Percentiles rank a stretch among this genome's conserved stretches.
phyloP scores from a whole-genome alignment of 2,888 invertebrate species.

The Noctua janthina region DNA sequence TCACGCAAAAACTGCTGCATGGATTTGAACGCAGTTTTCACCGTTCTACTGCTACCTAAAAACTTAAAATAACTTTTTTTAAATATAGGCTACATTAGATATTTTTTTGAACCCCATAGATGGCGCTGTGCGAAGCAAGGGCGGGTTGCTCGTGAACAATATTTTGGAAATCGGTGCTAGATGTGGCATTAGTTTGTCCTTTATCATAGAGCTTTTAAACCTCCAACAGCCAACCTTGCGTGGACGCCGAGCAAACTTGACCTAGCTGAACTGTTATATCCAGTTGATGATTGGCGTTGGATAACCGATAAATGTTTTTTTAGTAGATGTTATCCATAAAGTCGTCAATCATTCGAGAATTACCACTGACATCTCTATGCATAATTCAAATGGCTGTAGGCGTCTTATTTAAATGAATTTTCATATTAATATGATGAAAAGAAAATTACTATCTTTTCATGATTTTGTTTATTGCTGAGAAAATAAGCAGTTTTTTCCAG shows the following conservation, averaged over 20 bases:
- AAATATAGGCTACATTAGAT: too few species aligned
- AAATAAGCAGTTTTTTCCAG: constrained; percentile 7
- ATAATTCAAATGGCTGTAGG: constrained; percentile 29
- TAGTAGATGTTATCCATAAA: constrained; percentile 45
- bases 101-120: too few species aligned
- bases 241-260: constrained; percentile 73
- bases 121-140: too few species aligned
- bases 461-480: not conserved
- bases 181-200: constrained; percentile 17
- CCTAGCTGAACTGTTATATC: constrained; percentile 64
- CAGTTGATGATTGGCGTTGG: constrained; percentile 62
- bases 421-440: constrained; percentile 14
- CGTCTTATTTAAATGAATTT: constrained; percentile 28
- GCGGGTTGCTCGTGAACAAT: not conserved
- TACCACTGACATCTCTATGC: constrained; percentile 24
- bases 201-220: constrained; percentile 61
- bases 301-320: constrained; percentile 57
- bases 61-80: too few species aligned
- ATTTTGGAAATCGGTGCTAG: not conserved
- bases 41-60: too few species aligned
- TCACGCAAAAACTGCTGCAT: too few species aligned
- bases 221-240: constrained; percentile 66
- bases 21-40: too few species aligned
- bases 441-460: constrained; percentile 8
- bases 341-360: constrained; percentile 50